Conservation (phyloP, 1,140 invertebrate genomes). For the Watersipora subatra region DNA sequence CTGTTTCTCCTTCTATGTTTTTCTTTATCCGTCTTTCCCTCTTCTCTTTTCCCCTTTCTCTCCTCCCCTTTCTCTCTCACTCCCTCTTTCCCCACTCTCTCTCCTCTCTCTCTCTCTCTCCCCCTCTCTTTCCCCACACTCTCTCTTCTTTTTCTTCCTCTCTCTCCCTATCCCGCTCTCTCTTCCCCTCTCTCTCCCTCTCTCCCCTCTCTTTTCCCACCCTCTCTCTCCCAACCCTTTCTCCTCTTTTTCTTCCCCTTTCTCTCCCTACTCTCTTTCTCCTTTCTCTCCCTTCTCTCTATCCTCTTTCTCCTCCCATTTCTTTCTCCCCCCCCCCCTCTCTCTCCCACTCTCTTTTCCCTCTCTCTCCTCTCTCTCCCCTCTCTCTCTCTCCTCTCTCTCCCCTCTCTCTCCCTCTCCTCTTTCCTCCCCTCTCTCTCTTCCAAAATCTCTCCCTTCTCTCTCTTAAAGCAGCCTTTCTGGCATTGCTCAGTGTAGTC, state of each 20-base stretch:
- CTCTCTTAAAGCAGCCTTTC: too few species aligned
- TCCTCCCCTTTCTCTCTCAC: slow-evolving; percentile 5
- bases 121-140: neutral
- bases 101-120: slow-evolving; percentile 1
- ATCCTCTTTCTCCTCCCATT: neutral
- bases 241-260: neutral
- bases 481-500: too few species aligned
- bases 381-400: too few species aligned
- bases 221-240: neutral
- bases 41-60: slow-evolving; percentile 5
- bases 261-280: neutral
- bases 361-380: too few species aligned
- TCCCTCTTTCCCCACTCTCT: neutral
- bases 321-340: too few species aligned
- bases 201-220: too few species aligned
- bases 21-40: neutral
- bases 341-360: too few species aligned
- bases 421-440: too few species aligned
- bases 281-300: neutral
- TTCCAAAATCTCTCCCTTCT: too few species aligned
- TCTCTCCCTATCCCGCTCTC: too few species aligned
- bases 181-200: too few species aligned
- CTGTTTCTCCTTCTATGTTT: slow-evolving; percentile 1
- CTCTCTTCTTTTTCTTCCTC: neutral
- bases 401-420: too few species aligned